These are phyloP conservation scores for Drosophila yooni DNA, from an alignment of 2,888 invertebrate genomes.

Conservation along the genomic window DNA sequence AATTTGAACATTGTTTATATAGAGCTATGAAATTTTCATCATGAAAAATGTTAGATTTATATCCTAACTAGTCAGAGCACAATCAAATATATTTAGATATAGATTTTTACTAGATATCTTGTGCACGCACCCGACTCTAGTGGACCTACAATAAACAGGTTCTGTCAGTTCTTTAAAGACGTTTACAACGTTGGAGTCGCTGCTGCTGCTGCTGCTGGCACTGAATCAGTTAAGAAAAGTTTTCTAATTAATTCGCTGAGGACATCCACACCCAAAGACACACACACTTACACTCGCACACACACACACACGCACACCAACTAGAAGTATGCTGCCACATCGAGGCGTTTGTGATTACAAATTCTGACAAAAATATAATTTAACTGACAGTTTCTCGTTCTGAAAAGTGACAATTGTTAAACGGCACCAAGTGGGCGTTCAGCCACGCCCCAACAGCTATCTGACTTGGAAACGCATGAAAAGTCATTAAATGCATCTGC, in stretches of 20 bases:
- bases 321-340: conserved; percentile 42
- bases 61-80: not conserved
- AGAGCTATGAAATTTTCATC: not conserved
- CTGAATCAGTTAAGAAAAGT: conserved; percentile 80
- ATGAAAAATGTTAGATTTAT: not conserved
- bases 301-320: conserved; percentile 23
- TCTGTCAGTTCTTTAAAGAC: conserved; percentile 50
- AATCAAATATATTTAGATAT: not conserved
- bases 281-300: conserved; percentile 1
- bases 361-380: conserved; percentile 67
- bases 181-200: conserved; percentile 27
- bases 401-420: conserved; percentile 65
- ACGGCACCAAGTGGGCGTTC: conserved; percentile 26
- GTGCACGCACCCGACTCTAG: not conserved
- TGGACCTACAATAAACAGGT: conserved; percentile 17
- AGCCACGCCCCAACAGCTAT: conserved; percentile 56
- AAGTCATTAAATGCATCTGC: conserved; percentile 52
- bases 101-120: not conserved
- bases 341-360: conserved; percentile 50
- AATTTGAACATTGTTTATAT: not conserved
- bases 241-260: conserved; percentile 80
- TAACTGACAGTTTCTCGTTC: conserved; percentile 65
- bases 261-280: not conserved
- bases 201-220: conserved; percentile 52
- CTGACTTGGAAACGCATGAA: conserved; percentile 53